Evolutionary conservation across 2,113 vertebrate genomes (phyloP).

Genomic region (Heloderma charlesbogerti): DNA sequence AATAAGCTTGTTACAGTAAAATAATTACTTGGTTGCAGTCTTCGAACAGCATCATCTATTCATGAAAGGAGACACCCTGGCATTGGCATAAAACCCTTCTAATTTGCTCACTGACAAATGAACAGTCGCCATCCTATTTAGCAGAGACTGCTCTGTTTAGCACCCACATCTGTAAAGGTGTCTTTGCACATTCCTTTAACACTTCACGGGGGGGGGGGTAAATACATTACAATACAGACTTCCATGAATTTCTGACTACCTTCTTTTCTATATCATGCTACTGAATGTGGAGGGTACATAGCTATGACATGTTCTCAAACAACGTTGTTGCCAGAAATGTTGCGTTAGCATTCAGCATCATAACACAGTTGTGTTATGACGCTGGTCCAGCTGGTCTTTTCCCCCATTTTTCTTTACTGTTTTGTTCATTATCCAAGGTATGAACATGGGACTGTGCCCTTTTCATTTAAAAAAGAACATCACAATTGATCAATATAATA

Average conservation of each 20-base stretch:
- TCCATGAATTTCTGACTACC: background rate
- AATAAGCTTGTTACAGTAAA: constrained; percentile 65
- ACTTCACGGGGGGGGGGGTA: background rate
- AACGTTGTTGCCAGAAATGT: background rate
- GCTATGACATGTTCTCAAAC: background rate
- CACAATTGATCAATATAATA: no score
- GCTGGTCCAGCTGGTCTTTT: background rate
- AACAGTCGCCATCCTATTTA: constrained; percentile 44
- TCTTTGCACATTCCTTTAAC: background rate
- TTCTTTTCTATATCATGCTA: background rate
- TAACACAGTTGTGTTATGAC: background rate
- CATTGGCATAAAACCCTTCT: constrained; percentile 37
- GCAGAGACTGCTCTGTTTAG: constrained; percentile 26
- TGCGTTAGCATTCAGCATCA: background rate
- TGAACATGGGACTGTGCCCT: background rate
- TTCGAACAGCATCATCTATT: constrained; percentile 57
- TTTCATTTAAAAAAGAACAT: no score
- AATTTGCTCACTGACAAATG: constrained; percentile 61
- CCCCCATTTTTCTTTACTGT: background rate
- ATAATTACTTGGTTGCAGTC: constrained; percentile 58
- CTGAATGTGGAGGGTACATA: background rate
- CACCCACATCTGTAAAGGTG: background rate
- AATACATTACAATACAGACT: constrained; percentile 6
- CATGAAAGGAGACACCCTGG: constrained; percentile 49
- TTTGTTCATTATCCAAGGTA: background rate